A percentile compares a stretch with the other conserved stretches of the same genome.
Conservation (phyloP, 2,888 invertebrate genomes). For the Cephus sareptanus region DNA sequence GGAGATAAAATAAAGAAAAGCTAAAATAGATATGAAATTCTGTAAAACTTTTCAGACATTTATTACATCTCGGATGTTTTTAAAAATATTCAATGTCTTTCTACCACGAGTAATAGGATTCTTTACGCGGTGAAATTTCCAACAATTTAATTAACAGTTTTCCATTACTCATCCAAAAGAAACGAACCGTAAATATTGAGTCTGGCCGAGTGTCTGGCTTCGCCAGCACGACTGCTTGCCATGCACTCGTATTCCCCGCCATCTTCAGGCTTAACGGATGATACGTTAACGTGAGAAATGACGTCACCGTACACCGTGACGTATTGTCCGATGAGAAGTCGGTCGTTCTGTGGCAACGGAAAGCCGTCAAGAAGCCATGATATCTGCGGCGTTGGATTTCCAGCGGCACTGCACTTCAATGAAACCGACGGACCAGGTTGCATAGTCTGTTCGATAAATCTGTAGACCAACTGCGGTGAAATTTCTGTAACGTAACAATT, state of each 20-base stretch:
- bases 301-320: slow-evolving; percentile 68
- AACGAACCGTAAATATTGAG: slow-evolving; percentile 71
- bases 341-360: slow-evolving; percentile 68
- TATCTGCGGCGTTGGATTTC: slow-evolving; percentile 69
- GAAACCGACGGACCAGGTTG: slow-evolving; percentile 67
- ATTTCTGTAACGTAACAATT: slow-evolving; percentile 60
- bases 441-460: slow-evolving; percentile 67
- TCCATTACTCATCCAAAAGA: background rate
- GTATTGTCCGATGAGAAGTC: slow-evolving; percentile 68
- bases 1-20: slow-evolving; percentile 13
- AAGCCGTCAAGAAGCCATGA: slow-evolving; percentile 68
- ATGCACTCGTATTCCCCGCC: slow-evolving; percentile 70
- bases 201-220: slow-evolving; percentile 66
- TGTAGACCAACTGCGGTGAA: slow-evolving; percentile 67
- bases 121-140: background rate
- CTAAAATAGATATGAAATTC: slow-evolving; percentile 5
- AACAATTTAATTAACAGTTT: background rate
- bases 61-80: background rate
- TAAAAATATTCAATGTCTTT: background rate
- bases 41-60: background rate
- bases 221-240: slow-evolving; percentile 68
- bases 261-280: slow-evolving; percentile 66
- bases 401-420: slow-evolving; percentile 66
- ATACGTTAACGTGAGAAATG: slow-evolving; percentile 68
- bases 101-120: background rate